Evolutionary conservation across 2,113 vertebrate genomes (phyloP).

Genomic region (Edolisoma coerulescens): DNA sequence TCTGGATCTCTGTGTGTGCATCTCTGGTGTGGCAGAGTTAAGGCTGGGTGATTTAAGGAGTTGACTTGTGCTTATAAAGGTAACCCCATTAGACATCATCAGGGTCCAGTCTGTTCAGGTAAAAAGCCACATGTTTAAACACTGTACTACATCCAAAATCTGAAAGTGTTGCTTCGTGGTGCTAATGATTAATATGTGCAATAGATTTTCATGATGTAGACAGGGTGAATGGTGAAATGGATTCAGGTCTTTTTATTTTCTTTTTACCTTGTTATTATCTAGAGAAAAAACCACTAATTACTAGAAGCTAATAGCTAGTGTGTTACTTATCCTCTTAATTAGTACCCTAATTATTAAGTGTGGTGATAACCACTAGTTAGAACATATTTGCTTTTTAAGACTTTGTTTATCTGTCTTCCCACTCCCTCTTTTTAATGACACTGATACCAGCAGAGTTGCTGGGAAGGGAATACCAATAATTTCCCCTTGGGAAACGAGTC

Average conservation of each 20-base stretch:
- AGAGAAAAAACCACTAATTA: conserved; percentile 26
- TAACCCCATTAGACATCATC: not conserved
- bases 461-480: not conserved
- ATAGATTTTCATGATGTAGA: not conserved
- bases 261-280: conserved; percentile 39
- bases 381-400: conserved; percentile 38
- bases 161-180: not conserved
- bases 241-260: conserved; percentile 23
- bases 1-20: not conserved
- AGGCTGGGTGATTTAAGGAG: not conserved
- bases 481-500: conserved; percentile 7
- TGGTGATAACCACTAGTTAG: conserved; percentile 45
- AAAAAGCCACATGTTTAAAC: accelerated
- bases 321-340: conserved; percentile 56
- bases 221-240: not conserved
- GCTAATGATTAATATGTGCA: not conserved
- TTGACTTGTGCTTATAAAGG: not conserved
- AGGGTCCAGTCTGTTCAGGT: not conserved
- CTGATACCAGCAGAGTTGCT: not conserved
- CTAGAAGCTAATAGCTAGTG: conserved; percentile 29
- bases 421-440: conserved; percentile 21
- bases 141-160: not conserved
- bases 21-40: not conserved
- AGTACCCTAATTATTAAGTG: conserved; percentile 45
- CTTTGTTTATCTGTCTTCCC: conserved; percentile 52